Base-by-base conservation (phyloP, 2,797 vertebrate genomes). In the Sparidentex hasta region DNA sequence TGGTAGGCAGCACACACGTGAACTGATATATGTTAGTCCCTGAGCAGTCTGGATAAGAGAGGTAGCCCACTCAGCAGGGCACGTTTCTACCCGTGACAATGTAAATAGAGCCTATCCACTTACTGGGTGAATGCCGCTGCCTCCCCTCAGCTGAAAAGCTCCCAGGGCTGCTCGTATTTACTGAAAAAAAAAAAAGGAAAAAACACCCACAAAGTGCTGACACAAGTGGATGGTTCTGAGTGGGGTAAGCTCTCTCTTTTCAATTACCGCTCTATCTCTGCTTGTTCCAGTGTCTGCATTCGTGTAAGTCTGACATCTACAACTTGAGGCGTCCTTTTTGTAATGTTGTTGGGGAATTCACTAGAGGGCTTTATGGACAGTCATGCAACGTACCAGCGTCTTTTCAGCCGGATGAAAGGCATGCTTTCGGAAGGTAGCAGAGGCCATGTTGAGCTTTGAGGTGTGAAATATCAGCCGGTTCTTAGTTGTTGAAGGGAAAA, bases 41-140 rank as follows among this genome's bases (percentile, higher is more conserved):
- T 46, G 38, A 55, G 72, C 65, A 52, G 84, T 54, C 74, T 88
- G 86, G 80, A 80, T 78, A 50, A 84, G 77, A 79, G 79, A 71
- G 87, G 82, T 74, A 11, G 38, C 38, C 38, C 38, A 76, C 2
- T n/a, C 61, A 70, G 57, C 52, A 7, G 72, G 70, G 48, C 76
- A n/a, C 20, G 13, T 47, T 78, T 78, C 58, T 43, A 65, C 62
- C 82, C 47, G 13, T 65, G 71, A 87, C 74, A 85, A 88, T 90
- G 87, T 82, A 88, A 85, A 89, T 68, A 57, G 70, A 82, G 44
- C 63, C 74, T 44, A 80, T 90, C 72, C 72, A 83, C 86, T 86
- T 79, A 77, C 59, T 0, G 73, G 65, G 43, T 85, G 80, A 92
- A 86, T 77, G 66, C 65, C 0, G 38, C 58, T 33, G 65, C 81